These are phyloP conservation scores for Bombus turneri DNA, from an alignment of 1,140 invertebrate genomes.

Conservation along the genomic window DNA sequence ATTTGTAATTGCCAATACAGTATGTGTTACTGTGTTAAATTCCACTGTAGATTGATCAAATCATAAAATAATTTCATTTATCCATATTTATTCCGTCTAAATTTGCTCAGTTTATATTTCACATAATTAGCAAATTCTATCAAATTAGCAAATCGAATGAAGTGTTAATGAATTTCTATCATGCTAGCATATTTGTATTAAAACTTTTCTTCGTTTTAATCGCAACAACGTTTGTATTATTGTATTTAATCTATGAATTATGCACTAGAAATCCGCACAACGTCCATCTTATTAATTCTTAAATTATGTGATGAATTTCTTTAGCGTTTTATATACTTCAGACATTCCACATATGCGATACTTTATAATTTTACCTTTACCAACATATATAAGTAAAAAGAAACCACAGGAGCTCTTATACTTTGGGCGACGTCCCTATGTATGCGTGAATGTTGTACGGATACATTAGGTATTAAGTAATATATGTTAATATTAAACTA, in stretches of 20 bases:
- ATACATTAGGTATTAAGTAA: conserved; percentile 50
- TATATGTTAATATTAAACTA: conserved; percentile 54
- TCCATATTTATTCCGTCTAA: conserved; percentile 58
- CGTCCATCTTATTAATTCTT: conserved; percentile 44
- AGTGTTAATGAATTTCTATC: conserved; percentile 39
- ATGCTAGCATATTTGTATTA: conserved; percentile 26
- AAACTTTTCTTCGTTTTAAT: conserved; percentile 20
- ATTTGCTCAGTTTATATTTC: conserved; percentile 45
- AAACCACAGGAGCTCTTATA: conserved; percentile 9
- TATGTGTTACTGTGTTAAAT: conserved; percentile 25
- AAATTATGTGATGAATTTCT: conserved; percentile 49
- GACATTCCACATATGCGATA: conserved; percentile 45
- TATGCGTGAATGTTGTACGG: conserved; percentile 27
- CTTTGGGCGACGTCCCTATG: conserved; percentile 21
- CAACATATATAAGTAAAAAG: conserved; percentile 12
- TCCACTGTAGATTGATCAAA: conserved; percentile 37
- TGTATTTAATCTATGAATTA: conserved; percentile 13
- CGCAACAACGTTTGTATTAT: conserved; percentile 7
- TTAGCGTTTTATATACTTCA: conserved; percentile 38
- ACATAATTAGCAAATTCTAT: not conserved
- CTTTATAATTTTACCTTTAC: conserved; percentile 39
- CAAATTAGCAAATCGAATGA: conserved; percentile 28
- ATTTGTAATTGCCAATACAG: conserved; percentile 54
- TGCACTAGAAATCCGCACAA: conserved; percentile 26
- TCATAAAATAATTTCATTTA: conserved; percentile 32